phyloP scores from a whole-genome alignment of 2,113 vertebrate species.

The Lepisosteus osseus region DNA sequence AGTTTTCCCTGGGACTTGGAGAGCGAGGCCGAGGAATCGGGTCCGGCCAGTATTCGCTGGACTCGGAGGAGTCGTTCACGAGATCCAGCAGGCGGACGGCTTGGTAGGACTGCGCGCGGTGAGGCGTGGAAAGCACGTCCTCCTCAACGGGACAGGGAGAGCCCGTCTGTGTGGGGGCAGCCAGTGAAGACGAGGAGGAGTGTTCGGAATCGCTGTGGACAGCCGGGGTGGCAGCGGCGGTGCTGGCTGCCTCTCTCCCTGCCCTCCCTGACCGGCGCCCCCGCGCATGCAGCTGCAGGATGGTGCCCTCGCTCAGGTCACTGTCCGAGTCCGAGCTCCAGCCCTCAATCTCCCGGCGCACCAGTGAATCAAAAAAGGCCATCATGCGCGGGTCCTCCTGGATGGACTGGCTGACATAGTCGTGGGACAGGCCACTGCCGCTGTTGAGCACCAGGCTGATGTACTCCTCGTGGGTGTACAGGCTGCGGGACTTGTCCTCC shows the following conservation, averaged over 20 bases:
- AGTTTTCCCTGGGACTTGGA: slow-evolving; percentile 83
- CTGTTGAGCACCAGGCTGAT: slow-evolving; percentile 97
- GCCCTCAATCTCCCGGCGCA: slow-evolving; percentile 92
- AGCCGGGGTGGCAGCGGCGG: neutral
- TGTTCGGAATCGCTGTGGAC: slow-evolving; percentile 78
- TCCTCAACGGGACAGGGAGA: slow-evolving; percentile 21
- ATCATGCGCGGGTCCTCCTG: slow-evolving; percentile 98
- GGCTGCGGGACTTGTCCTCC: slow-evolving; percentile 90
- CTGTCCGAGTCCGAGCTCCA: slow-evolving; percentile 97
- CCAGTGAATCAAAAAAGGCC: slow-evolving; percentile 98
- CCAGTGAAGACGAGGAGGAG: slow-evolving; percentile 73
- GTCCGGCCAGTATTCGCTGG: slow-evolving; percentile 74
- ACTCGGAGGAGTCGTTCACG: slow-evolving; percentile 82
- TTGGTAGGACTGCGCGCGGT: slow-evolving; percentile 56
- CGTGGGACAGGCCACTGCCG: slow-evolving; percentile 91
- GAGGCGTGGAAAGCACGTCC: slow-evolving; percentile 29
- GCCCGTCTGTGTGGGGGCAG: slow-evolving; percentile 48
- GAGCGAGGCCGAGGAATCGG: slow-evolving; percentile 88
- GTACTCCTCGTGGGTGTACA: slow-evolving; percentile 97
- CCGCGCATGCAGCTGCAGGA: slow-evolving; percentile 87
- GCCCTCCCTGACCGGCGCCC: slow-evolving; percentile 46
- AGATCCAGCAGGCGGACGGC: slow-evolving; percentile 81
- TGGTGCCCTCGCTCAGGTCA: slow-evolving; percentile 89
- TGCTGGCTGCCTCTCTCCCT: neutral
- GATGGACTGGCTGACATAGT: slow-evolving; percentile 95